Conservation (phyloP, 2,113 vertebrate genomes). For the Dermatemys mawii region DNA sequence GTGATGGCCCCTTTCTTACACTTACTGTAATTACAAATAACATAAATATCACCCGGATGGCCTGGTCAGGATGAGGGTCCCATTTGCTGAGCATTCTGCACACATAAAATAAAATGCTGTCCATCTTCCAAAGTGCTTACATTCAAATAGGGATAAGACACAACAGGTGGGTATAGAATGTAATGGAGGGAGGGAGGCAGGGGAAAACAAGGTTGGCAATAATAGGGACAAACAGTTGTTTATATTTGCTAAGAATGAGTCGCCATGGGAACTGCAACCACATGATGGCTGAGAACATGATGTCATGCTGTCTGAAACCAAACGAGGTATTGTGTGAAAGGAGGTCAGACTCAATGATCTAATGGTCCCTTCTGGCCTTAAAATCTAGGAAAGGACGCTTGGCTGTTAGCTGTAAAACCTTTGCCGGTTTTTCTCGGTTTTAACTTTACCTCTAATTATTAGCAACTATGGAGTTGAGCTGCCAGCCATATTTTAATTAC, state of each 20-base stretch:
- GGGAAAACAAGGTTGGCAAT: neutral
- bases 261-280: neutral
- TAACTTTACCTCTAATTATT: slow-evolving; percentile 12
- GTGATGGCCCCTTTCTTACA: neutral
- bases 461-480: neutral
- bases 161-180: neutral
- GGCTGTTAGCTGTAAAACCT: neutral
- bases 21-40: neutral
- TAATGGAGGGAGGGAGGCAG: neutral
- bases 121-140: neutral
- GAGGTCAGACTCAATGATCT: neutral
- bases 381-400: neutral
- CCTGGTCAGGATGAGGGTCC: neutral
- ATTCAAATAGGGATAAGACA: neutral
- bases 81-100: neutral
- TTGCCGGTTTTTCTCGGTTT: slow-evolving; percentile 6
- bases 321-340: neutral
- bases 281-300: neutral
- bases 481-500: slow-evolving; percentile 31
- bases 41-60: neutral
- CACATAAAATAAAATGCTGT: neutral
- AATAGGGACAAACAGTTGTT: neutral
- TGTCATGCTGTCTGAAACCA: neutral
- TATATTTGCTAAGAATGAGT: neutral
- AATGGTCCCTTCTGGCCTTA: neutral